Conservation (phyloP, 1,140 invertebrate genomes). For the Bombus waltoni region DNA sequence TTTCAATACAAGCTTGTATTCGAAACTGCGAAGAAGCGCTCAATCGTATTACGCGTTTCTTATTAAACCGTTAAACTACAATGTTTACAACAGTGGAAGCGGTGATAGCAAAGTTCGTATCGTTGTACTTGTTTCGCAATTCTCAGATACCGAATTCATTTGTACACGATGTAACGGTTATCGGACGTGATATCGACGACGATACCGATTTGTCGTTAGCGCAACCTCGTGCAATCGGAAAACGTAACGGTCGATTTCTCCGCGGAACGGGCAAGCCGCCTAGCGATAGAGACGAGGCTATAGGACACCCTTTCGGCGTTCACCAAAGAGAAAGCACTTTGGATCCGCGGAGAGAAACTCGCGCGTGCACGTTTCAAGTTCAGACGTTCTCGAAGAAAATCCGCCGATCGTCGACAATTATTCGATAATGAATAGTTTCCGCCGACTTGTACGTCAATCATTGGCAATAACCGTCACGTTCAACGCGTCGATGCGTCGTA, state of each 20-base stretch:
- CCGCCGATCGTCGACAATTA: not conserved
- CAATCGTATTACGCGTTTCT: not conserved
- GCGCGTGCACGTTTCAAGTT: not conserved
- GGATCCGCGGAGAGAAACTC: not conserved
- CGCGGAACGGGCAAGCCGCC: not conserved
- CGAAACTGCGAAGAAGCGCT: not conserved
- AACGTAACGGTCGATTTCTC: constrained; percentile 5
- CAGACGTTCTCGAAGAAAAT: constrained; percentile 27
- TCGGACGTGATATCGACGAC: no score
- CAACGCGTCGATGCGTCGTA: constrained; percentile 28
- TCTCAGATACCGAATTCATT: not conserved
- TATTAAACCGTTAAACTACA: not conserved
- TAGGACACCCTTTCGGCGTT: constrained; percentile 34
- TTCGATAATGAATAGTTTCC: constrained; percentile 16
- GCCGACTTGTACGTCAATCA: constrained; percentile 4
- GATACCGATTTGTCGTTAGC: not conserved
- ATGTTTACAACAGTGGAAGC: not conserved
- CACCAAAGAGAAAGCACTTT: constrained; percentile 28
- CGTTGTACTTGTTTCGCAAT: not conserved
- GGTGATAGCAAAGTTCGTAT: not conserved
- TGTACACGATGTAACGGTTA: no score
- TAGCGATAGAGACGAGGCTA: not conserved
- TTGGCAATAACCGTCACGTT: constrained; percentile 33
- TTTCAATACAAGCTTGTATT: not conserved
- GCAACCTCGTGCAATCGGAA: not conserved